Evolutionary conservation across 1,140 invertebrate genomes (phyloP), one percentile per base, ranked within the genome.

Genomic region (Mylabris phalerata): DNA sequence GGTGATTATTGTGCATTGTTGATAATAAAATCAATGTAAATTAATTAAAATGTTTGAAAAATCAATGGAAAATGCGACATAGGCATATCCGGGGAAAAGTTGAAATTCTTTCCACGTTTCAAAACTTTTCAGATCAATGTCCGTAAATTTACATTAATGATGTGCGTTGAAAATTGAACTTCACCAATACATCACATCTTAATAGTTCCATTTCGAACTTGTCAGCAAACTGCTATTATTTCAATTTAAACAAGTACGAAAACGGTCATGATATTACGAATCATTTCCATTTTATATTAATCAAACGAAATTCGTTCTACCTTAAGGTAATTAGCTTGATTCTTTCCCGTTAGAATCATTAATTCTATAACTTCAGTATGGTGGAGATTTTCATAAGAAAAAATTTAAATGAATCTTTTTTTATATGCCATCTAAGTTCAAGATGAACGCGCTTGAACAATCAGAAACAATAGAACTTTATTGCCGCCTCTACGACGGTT

Each of bases 81-180:
- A 19, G 19, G 19, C 19, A 19, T 19, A 19, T 19, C 19, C 19
- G 19, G 19, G 19, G 26, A 50, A 57, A 63, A 60, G 57, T 63
- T 63, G 56, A 60, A 54, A 63, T 55, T 62, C 57, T 59, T 60
- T 57, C 50, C 57, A 63, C 43, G 57, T 59, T 40, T 26, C 41
- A 49, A 42, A 59, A 63, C 56, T 63, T 55, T 55, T 51, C 52
- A 59, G 56, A 63, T 60, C 61, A 56, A 50, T 55, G 42, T 60
- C 57, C 52, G 61, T 63, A 63, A 63, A 63, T 63, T 63, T 60
- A 60, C 61, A 63, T 63, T 63, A 60, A 63, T 63, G 57, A 60
- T 60, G 52, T 57, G 57, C 57, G 61, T 55, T 56, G 57, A 63
- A 63, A 63, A 63, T 63, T 63, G 57, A 63, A 63, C 57, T 60